These are phyloP conservation scores for Bombus waltoni DNA, from an alignment of 1,140 invertebrate genomes.

Conservation along the genomic window DNA sequence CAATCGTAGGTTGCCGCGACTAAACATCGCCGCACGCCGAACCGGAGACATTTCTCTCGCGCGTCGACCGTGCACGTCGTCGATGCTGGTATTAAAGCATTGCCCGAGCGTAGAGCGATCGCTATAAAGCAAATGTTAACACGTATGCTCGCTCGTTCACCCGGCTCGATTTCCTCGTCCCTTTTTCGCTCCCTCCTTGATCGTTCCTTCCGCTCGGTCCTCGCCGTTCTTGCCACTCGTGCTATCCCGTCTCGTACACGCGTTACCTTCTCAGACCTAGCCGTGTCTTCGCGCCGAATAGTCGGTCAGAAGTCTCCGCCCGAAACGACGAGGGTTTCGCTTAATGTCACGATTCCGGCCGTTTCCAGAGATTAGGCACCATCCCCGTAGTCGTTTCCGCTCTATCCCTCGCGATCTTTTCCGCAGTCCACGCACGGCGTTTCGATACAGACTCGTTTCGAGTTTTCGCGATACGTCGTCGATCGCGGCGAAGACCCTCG, in stretches of 20 bases:
- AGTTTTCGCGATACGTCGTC: not conserved
- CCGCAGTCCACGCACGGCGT: slow-evolving; percentile 2
- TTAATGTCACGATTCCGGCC: slow-evolving; percentile 60
- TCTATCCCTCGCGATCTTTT: slow-evolving; percentile 8
- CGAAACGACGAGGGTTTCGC: slow-evolving; percentile 59
- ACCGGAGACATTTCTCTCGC: slow-evolving; percentile 42
- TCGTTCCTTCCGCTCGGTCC: not conserved
- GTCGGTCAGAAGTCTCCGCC: slow-evolving; percentile 48
- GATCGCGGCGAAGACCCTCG: not conserved
- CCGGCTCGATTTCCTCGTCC: slow-evolving; percentile 37
- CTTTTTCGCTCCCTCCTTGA: slow-evolving; percentile 14
- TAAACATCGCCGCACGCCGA: not conserved
- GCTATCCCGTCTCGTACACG: slow-evolving; percentile 41
- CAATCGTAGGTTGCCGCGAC: slow-evolving; percentile 42
- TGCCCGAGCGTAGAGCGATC: slow-evolving; percentile 56
- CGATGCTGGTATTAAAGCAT: slow-evolving; percentile 74
- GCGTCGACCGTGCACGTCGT: slow-evolving; percentile 37
- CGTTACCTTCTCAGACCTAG: slow-evolving; percentile 44
- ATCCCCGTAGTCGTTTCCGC: slow-evolving; percentile 36
- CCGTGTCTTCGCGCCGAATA: slow-evolving; percentile 41
- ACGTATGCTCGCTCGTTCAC: slow-evolving; percentile 60
- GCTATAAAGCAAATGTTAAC: slow-evolving; percentile 78
- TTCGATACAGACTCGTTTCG: not conserved
- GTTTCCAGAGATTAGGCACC: slow-evolving; percentile 61
- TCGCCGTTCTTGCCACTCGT: not conserved